phyloP scores from a whole-genome alignment of 2,113 vertebrate species.

The Zosterops japonicus region DNA sequence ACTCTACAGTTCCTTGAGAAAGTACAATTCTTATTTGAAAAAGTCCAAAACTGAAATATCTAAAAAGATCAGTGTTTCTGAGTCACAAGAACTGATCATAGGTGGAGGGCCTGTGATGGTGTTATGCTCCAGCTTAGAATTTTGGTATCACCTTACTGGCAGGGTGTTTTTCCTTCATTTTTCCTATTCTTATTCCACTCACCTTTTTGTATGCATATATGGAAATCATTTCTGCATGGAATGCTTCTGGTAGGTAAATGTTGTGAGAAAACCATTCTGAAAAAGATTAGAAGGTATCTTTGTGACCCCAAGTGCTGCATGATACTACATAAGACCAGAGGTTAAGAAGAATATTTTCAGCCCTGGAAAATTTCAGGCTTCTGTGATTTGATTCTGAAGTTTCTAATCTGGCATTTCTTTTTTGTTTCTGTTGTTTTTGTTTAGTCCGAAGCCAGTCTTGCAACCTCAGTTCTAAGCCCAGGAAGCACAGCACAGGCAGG shows the following conservation, averaged over 20 bases:
- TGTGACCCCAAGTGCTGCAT: background rate
- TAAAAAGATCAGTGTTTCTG: background rate
- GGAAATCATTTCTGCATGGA: fast-evolving
- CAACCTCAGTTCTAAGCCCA: background rate
- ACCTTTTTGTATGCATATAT: background rate
- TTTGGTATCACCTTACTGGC: background rate
- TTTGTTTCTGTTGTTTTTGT: background rate
- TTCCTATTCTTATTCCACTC: background rate
- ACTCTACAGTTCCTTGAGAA: background rate
- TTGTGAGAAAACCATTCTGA: background rate
- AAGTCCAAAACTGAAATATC: background rate
- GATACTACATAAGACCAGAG: background rate
- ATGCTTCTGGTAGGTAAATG: background rate
- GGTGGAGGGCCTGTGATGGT: background rate
- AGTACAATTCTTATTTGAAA: background rate
- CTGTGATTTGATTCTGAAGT: background rate
- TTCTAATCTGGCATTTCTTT: background rate
- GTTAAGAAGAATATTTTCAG: background rate
- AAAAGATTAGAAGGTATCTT: background rate
- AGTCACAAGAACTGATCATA: background rate
- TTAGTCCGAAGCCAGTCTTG: background rate
- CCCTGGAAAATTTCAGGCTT: background rate
- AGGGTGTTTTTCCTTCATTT: background rate
- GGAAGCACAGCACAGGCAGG: fast-evolving
- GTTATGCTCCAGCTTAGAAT: background rate